Base-by-base conservation (phyloP, 2,888 invertebrate genomes). In the Dendrolimus houi region DNA sequence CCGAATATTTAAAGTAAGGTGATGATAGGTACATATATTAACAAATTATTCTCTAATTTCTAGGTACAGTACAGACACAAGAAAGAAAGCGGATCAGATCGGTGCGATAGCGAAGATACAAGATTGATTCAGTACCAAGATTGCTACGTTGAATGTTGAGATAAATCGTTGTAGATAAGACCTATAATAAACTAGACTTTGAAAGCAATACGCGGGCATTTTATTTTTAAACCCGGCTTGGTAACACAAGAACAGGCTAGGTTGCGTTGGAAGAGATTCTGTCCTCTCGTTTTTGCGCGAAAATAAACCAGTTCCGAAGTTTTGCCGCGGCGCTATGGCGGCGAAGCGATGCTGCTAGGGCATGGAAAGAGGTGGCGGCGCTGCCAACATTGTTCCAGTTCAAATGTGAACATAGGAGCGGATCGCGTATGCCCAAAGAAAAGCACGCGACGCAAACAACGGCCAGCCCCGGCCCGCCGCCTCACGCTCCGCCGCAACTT, bases 271-370 rank as follows among this genome's bases (percentile, higher is more conserved):
- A 65, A 66, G 65, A 67, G 72, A 71, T 75, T 75, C 74, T 71
- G 74, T 72, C 72, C 76, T 73, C 70, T 73, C 66, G 77, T 87
- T 87, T 88, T 88, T 88, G 85, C 88, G 88, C 88, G 89, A 87
- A 88, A 86, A 72, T 72, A 67, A 86, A 87, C 87, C 76, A 75
- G 86, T 85, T 82, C 60, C 41, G 57, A 69, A 74, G 76, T 75
- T 81, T 80, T 58, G 53, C 52, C 10, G 62, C 64, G 73, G 74
- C 72, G 70, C 70, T 70, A 67, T 66, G 62, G 62, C 63, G 62
- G 60, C 62, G 41, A 54, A 17, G 68, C 63, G 66, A 58, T 60
- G 60, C 60, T 58, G 61, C 57, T 59, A 60, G 57, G 56, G 59
- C 56, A 60, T 57, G 57, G 63, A 58, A 60, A 64, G 59, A 61